Evolutionary conservation across 1,140 invertebrate species (phyloP), one percentile per base, ranked within the genome.

Genomic region (Pachypeltis micranthus): DNA sequence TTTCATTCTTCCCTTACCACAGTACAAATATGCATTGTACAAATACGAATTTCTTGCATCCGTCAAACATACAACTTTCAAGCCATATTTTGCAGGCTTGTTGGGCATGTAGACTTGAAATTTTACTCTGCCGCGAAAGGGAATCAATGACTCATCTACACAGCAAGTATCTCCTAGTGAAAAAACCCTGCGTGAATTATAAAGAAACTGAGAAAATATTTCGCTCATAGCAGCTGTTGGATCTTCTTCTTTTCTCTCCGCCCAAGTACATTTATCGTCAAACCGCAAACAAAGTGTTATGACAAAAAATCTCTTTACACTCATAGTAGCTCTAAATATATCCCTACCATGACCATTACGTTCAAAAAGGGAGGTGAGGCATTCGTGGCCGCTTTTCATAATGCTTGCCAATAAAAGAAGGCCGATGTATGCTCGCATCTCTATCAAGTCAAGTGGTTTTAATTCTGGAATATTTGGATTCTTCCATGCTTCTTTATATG

Each of bases 1-100:
- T 61, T 14, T 64, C 23, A 14, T 19, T n/a, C 31, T 66, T 64
- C 31, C 31, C 25, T 57, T 25, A 2, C 55, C 25, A 24, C 14
- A 24, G 26, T 24, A 57, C 27, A 57, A n/a, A n/a, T 57, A 57
- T 7, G 47, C 47, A 23, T 54, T 54, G 24, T 54, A 54, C n/a
- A 54, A 3, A 19, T 54, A 54, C 4, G 47, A 16, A 54, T 54
- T 54, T 19, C 24, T 16, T 7, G 47, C 47, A 54, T 54, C 47
- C n/a, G 47, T 23, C 19, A 54, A 7, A 3, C 47, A 4, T 23
- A 54, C 24, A 3, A 54, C 24, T 54, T 19, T 54, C 4, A 54
- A 19, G 47, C 47, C 47, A 23, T 54, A 7, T 19, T 54, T 54
- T 19, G 19, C 19, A 3, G 47, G 47, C 47, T 19, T n/a, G n/a